A percentile compares a stretch with the other conserved stretches of the same genome.
Conservation (phyloP, 2,888 invertebrate genomes). For the Aspidiotus rigidus region DNA sequence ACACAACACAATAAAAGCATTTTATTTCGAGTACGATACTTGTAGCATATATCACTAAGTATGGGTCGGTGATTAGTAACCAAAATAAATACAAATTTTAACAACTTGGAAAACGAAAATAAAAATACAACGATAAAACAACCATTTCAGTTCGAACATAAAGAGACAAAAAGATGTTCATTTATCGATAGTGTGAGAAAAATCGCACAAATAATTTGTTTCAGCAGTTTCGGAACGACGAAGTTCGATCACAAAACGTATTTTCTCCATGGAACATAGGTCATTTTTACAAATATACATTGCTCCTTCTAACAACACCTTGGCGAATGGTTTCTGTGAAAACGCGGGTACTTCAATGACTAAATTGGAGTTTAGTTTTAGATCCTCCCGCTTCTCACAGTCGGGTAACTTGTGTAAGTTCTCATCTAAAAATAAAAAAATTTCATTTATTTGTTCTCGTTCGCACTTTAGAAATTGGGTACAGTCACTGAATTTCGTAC, state of each 20-base stretch:
- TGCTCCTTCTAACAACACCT: constrained; percentile 7
- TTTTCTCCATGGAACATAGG: constrained; percentile 2
- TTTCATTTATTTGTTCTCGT: not conserved
- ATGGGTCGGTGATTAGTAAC: too few relatives aligned
- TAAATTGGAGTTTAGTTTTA: not conserved
- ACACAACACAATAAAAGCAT: too few relatives aligned
- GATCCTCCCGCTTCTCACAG: constrained; percentile 1
- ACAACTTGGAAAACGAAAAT: too few relatives aligned
- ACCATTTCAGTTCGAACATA: not conserved
- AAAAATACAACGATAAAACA: too few relatives aligned
- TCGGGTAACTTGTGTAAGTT: not conserved
- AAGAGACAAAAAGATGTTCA: not conserved
- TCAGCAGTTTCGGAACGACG: not conserved
- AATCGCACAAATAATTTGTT: not conserved
- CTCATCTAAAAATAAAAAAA: not conserved
- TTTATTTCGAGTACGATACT: too few relatives aligned
- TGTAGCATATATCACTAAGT: too few relatives aligned
- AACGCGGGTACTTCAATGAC: not conserved
- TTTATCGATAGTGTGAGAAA: constrained; percentile 3
- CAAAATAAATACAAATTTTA: too few relatives aligned
- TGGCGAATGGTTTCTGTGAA: not conserved
- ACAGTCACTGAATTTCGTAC: not conserved
- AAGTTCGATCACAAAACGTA: constrained; percentile 13
- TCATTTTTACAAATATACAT: constrained; percentile 16
- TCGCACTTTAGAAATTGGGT: not conserved